Evolutionary conservation across 2,888 invertebrate genomes (phyloP).

Genomic region (Nomada ruficornis): DNA sequence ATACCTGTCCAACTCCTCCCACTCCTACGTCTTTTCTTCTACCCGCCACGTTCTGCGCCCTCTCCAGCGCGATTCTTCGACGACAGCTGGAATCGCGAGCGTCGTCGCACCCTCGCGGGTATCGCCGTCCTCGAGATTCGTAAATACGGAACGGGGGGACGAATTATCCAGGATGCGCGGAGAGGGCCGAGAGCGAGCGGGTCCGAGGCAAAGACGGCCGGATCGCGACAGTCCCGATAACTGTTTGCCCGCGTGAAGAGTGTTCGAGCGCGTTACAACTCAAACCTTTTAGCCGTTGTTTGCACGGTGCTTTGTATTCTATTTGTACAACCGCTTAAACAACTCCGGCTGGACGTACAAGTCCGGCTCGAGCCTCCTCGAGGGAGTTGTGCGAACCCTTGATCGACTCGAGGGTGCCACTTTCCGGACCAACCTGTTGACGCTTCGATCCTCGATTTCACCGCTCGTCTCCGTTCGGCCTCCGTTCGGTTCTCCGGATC

Average conservation of each 20-base stretch:
- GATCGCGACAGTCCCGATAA: slow-evolving; percentile 77
- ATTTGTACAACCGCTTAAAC: slow-evolving; percentile 84
- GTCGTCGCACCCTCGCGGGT: background rate
- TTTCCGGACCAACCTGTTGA: slow-evolving; percentile 66
- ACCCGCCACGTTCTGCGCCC: background rate
- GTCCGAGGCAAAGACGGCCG: slow-evolving; percentile 50
- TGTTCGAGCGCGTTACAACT: slow-evolving; percentile 83
- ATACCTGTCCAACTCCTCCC: slow-evolving; percentile 29
- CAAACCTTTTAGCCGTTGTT: slow-evolving; percentile 84
- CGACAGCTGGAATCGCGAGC: background rate
- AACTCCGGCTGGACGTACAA: slow-evolving; percentile 75
- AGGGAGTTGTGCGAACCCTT: slow-evolving; percentile 72
- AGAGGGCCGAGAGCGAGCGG: background rate
- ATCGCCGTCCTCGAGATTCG: background rate
- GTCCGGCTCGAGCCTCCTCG: slow-evolving; percentile 68
- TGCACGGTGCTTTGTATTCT: slow-evolving; percentile 82
- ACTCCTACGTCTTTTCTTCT: background rate
- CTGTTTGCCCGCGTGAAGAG: slow-evolving; percentile 80
- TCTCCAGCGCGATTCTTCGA: background rate
- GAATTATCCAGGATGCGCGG: background rate
- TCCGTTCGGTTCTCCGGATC: slow-evolving; percentile 17
- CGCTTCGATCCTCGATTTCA: slow-evolving; percentile 42
- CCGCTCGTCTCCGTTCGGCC: background rate
- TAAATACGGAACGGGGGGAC: slow-evolving; percentile 45
- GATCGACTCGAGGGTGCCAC: slow-evolving; percentile 69